Percentiles rank a stretch among this genome's conserved stretches.
Evolutionary conservation across 1,140 invertebrate species (phyloP).

Genomic region (Drosophila nigromelanica): DNA sequence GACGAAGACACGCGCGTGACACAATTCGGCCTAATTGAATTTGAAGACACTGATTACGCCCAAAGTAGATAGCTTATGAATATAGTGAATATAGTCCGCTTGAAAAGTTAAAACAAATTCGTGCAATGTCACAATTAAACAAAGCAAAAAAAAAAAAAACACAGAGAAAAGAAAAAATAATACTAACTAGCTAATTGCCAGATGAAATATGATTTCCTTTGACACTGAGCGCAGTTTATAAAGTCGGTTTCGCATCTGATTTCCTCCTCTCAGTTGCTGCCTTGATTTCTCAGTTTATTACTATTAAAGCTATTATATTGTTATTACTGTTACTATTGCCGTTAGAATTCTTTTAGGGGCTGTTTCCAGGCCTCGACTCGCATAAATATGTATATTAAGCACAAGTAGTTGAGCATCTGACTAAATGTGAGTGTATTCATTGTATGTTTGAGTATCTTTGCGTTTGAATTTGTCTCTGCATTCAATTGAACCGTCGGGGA

Average conservation of each 20-base stretch:
- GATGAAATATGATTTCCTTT: slow-evolving; percentile 80
- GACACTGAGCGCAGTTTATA: slow-evolving; percentile 64
- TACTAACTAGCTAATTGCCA: slow-evolving; percentile 61
- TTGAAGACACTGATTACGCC: slow-evolving; percentile 47
- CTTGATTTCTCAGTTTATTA: slow-evolving; percentile 31
- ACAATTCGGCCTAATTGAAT: slow-evolving; percentile 75
- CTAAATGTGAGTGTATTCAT: not conserved
- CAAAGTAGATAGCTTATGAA: not conserved
- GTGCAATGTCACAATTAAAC: slow-evolving; percentile 44
- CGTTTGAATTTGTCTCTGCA: slow-evolving; percentile 19
- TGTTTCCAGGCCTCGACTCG: not conserved
- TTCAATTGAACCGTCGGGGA: slow-evolving; percentile 31
- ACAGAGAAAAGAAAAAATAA: slow-evolving; percentile 28
- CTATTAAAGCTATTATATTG: slow-evolving; percentile 28
- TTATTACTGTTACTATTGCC: slow-evolving; percentile 1
- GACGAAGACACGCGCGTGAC: slow-evolving; percentile 55
- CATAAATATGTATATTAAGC: slow-evolving; percentile 1
- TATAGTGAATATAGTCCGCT: not conserved
- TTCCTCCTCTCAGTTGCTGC: no score
- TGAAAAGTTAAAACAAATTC: not conserved
- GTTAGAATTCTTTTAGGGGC: slow-evolving; percentile 10
- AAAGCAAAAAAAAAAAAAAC: slow-evolving; percentile 57
- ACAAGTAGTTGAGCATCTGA: no score
- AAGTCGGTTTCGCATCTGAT: no score
- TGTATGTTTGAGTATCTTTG: not conserved